Conservation (phyloP, 2,113 vertebrate species). For the Gavia stellata region DNA sequence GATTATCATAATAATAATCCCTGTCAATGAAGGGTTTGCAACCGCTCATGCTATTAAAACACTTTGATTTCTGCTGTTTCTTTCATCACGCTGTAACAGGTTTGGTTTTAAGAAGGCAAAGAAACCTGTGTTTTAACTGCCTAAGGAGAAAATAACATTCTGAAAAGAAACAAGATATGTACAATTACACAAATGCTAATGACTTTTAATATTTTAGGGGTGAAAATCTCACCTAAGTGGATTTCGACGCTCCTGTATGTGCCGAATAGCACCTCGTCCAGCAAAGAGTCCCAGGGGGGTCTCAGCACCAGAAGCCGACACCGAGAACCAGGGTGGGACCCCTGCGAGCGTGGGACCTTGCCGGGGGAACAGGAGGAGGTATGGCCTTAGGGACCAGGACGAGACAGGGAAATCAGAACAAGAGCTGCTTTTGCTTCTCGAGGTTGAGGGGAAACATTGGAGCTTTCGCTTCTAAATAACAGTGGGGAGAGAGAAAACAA, state of each 20-base stretch:
- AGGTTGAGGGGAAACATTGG: not conserved
- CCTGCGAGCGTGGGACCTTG: not conserved
- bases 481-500: constrained; percentile 36
- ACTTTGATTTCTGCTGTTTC: constrained; percentile 62
- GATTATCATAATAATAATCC: not conserved
- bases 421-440: not conserved
- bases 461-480: not conserved
- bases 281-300: not conserved
- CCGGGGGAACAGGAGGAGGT: not conserved
- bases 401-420: not conserved
- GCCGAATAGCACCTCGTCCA: not conserved
- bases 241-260: not conserved
- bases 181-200: not conserved
- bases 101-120: constrained; percentile 37
- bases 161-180: not conserved
- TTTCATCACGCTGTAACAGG: constrained; percentile 53
- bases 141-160: not conserved
- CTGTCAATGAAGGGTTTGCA: constrained; percentile 40
- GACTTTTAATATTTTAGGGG: not conserved
- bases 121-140: constrained; percentile 43
- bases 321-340: not conserved
- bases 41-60: constrained; percentile 17
- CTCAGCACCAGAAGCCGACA: not conserved
- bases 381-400: not conserved
- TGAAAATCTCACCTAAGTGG: not conserved